Evolutionary conservation across 2,888 invertebrate species (phyloP).

Genomic region (Noctua comes): DNA sequence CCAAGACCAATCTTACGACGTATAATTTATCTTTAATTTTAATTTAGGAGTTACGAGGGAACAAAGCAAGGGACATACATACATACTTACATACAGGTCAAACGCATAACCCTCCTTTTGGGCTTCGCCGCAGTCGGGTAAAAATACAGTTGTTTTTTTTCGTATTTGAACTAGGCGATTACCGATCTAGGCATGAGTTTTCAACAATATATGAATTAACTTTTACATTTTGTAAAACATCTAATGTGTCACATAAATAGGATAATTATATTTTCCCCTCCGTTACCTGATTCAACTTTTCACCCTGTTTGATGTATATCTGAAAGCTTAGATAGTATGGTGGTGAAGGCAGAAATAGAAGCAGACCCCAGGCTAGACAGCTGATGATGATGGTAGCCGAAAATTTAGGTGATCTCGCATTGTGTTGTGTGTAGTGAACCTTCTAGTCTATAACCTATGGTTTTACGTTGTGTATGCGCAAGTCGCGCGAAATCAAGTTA

Average conservation of each 20-base stretch:
- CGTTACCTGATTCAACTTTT: background rate
- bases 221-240: background rate
- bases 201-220: background rate
- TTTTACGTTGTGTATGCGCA: slow-evolving; percentile 20
- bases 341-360: background rate
- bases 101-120: too few species aligned
- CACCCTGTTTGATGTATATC: background rate
- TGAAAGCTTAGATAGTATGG: background rate
- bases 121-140: too few species aligned
- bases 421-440: background rate
- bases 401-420: background rate
- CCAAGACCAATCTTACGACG: too few species aligned
- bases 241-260: background rate
- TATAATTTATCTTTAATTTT: too few species aligned
- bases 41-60: too few species aligned
- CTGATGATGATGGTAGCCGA: background rate
- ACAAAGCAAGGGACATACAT: too few species aligned
- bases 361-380: background rate
- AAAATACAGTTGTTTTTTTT: background rate
- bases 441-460: slow-evolving; percentile 25
- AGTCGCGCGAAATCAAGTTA: slow-evolving; percentile 55
- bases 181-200: background rate
- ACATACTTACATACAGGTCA: too few species aligned
- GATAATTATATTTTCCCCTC: background rate
- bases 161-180: background rate